These are phyloP conservation scores for Pristionchus mayeri DNA, from an alignment of 2,888 invertebrate genomes.

Conservation along the genomic window DNA sequence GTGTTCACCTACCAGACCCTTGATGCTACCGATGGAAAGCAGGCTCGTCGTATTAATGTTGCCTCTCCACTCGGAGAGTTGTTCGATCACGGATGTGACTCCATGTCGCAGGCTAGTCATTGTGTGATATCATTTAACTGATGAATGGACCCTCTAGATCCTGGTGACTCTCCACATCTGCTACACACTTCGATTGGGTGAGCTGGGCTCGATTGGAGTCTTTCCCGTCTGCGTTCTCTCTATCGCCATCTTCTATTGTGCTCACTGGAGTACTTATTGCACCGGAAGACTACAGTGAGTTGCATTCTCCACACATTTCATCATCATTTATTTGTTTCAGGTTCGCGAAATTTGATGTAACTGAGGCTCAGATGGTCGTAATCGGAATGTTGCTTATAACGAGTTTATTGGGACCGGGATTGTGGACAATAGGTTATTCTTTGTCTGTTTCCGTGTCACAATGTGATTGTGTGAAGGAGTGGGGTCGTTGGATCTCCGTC, in stretches of 20 bases:
- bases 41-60: slow-evolving; percentile 90
- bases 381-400: slow-evolving; percentile 90
- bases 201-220: slow-evolving; percentile 93
- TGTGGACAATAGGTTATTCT: slow-evolving; percentile 84
- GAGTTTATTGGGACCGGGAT: slow-evolving; percentile 87
- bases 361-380: slow-evolving; percentile 95
- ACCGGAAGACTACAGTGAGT: slow-evolving; percentile 81
- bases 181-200: slow-evolving; percentile 92
- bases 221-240: slow-evolving; percentile 96
- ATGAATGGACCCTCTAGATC: slow-evolving; percentile 77
- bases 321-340: background rate
- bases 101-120: slow-evolving; percentile 86
- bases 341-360: slow-evolving; percentile 86
- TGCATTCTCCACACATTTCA: background rate
- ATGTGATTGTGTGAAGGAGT: background rate
- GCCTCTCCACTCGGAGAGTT: slow-evolving; percentile 95
- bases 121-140: background rate
- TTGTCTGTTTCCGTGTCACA: background rate
- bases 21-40: slow-evolving; percentile 97
- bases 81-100: slow-evolving; percentile 99
- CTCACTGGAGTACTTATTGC: slow-evolving; percentile 99
- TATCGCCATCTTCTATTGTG: slow-evolving; percentile 95
- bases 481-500: slow-evolving; percentile 38
- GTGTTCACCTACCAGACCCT: slow-evolving; percentile 96
- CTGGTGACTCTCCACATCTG: slow-evolving; percentile 96